Conservation (phyloP, 2,113 vertebrate genomes). For the Cisticola juncidis region DNA sequence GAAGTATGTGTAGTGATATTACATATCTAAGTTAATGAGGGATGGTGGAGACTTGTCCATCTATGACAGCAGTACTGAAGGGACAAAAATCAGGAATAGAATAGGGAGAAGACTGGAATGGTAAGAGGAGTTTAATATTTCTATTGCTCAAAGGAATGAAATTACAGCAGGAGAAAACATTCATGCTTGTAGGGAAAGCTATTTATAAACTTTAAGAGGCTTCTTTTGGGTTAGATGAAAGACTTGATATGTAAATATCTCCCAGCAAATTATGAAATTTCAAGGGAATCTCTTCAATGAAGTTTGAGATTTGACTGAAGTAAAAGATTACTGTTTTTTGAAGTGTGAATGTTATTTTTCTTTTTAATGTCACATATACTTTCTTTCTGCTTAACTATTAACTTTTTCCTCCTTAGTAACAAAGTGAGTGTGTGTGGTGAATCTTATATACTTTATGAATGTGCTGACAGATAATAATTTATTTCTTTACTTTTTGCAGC, state of each 20-base stretch:
- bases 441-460: neutral
- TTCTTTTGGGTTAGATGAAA: constrained; percentile 27
- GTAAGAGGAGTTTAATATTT: neutral
- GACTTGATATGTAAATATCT: constrained; percentile 10
- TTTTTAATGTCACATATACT: neutral
- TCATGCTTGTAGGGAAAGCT: neutral
- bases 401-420: neutral
- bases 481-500: neutral
- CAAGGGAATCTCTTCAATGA: neutral
- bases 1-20: neutral
- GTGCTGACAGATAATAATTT: neutral
- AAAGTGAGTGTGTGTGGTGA: neutral
- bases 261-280: neutral
- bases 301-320: neutral
- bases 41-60: neutral
- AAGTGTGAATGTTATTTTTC: neutral
- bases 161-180: constrained; percentile 8
- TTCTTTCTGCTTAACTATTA: neutral
- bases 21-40: neutral
- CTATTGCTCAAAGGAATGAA: neutral
- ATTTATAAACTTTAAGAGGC: constrained; percentile 10
- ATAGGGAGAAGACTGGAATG: neutral
- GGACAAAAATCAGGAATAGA: neutral
- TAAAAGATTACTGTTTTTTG: neutral
- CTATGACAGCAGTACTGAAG: neutral